Percentiles rank a stretch among this genome's conserved stretches.
phyloP scores from a whole-genome alignment of 2,888 invertebrate genomes.

The Dasypolia templi region DNA sequence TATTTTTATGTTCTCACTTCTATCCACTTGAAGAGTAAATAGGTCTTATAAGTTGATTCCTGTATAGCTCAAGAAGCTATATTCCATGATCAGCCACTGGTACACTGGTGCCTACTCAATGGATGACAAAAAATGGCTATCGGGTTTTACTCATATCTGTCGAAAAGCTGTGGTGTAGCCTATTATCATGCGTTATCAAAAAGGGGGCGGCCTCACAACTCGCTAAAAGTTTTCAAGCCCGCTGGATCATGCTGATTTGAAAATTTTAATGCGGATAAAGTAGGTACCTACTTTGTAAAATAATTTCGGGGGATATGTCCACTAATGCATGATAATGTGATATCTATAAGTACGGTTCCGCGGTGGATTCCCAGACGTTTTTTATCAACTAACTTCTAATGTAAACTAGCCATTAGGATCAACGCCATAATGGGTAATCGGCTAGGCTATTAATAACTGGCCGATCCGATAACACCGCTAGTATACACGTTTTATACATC shows the following conservation, averaged over 20 bases:
- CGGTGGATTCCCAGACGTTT: not conserved
- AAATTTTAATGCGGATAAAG: not conserved
- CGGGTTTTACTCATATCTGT: not conserved
- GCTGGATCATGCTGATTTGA: conserved; percentile 15
- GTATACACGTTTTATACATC: conserved; percentile 22
- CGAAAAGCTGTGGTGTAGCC: conserved; percentile 5
- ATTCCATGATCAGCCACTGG: not conserved
- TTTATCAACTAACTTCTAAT: not conserved
- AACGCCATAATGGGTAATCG: conserved; percentile 21
- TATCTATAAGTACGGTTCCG: not conserved
- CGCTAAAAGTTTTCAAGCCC: not conserved
- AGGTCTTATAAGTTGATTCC: not conserved
- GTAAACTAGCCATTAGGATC: conserved; percentile 12
- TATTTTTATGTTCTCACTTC: not conserved
- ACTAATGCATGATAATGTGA: not conserved
- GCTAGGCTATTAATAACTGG: conserved; percentile 41
- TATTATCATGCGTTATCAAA: conserved; percentile 49
- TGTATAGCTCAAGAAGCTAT: not conserved
- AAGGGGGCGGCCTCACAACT: conserved; percentile 40
- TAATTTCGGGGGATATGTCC: not conserved
- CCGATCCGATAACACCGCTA: conserved; percentile 17
- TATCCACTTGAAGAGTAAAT: no score
- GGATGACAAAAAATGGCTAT: not conserved
- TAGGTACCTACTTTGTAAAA: not conserved
- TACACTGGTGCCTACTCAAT: not conserved